Percentiles rank a stretch among this genome's conserved stretches.
These are phyloP conservation scores for Dryobota labecula DNA, from an alignment of 2,888 invertebrate species.

Conservation along the genomic window DNA sequence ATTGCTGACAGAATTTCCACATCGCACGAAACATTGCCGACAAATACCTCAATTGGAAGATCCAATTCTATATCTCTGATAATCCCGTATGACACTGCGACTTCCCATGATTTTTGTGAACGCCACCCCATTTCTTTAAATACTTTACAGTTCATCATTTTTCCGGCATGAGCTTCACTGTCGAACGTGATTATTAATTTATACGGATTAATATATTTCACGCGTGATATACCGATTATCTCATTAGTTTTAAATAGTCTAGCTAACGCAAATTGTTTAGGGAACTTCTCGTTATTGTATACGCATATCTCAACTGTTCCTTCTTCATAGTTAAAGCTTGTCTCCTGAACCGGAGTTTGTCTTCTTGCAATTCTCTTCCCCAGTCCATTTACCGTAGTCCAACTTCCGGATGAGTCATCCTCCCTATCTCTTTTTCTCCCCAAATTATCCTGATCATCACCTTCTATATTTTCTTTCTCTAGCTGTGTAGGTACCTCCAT, in stretches of 20 bases:
- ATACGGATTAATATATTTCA: constrained; percentile 4
- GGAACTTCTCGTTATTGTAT: constrained; percentile 8
- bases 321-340: background rate
- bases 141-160: background rate
- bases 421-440: no score
- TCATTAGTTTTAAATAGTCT: constrained; percentile 9
- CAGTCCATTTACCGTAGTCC: background rate
- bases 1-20: no score
- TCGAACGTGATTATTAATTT: background rate
- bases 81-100: background rate
- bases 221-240: constrained; percentile 1
- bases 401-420: no score
- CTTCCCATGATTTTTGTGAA: constrained; percentile 15
- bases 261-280: no score
- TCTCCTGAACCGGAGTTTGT: background rate
- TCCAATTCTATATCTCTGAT: background rate
- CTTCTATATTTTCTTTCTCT: background rate
- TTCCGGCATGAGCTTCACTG: background rate
- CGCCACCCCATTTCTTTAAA: constrained; percentile 7
- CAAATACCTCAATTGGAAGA: background rate
- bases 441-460: background rate
- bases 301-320: background rate
- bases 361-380: background rate
- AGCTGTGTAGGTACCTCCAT: background rate
- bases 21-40: background rate